A percentile compares a stretch with the other conserved stretches of the same genome.
phyloP scores from a whole-genome alignment of 2,888 invertebrate genomes.

The Cerastis leucographa region DNA sequence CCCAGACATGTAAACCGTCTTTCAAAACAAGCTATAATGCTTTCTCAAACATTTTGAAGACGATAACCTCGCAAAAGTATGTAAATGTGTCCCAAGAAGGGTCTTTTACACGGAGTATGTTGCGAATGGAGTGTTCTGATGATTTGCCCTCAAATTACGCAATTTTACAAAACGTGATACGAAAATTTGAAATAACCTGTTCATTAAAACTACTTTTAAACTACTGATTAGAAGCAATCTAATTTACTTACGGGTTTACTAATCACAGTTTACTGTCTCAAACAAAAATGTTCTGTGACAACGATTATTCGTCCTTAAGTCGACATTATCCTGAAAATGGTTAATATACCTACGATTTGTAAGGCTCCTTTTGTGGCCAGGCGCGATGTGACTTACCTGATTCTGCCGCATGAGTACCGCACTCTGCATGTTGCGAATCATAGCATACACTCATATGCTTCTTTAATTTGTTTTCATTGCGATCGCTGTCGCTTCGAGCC shows the following conservation, averaged over 20 bases:
- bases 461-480: not conserved
- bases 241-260: not conserved
- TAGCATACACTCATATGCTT: not conserved
- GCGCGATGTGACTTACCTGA: not conserved
- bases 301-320: not conserved
- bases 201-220: not conserved
- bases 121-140: constrained; percentile 8
- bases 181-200: no score
- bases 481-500: not conserved
- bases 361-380: not conserved
- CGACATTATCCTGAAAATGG: not conserved
- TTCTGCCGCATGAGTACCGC: not conserved
- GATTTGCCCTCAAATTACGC: not conserved
- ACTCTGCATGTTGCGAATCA: not conserved
- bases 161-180: not conserved
- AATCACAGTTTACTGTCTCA: not conserved
- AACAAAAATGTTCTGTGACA: not conserved
- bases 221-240: not conserved
- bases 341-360: not conserved
- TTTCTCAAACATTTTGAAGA: constrained; percentile 64
- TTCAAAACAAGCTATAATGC: constrained; percentile 63
- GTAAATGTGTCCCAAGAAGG: constrained; percentile 63
- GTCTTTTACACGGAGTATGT: constrained; percentile 27
- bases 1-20: constrained; percentile 55
- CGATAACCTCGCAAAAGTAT: constrained; percentile 68